A percentile compares a stretch with the other conserved stretches of the same genome.
Conservation (phyloP, 2,113 vertebrate species). For the Oncorhynchus kisutch region DNA sequence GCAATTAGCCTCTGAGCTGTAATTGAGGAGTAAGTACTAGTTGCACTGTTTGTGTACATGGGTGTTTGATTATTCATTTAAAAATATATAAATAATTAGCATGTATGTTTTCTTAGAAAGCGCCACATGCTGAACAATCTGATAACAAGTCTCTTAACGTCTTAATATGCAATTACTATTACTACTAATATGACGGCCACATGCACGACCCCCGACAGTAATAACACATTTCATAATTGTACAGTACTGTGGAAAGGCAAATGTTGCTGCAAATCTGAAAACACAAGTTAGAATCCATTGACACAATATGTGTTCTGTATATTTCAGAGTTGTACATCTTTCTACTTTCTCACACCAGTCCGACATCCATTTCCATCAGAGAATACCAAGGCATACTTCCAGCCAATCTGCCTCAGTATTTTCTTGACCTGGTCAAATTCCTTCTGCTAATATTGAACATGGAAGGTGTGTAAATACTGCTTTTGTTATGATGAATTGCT, state of each 20-base stretch:
- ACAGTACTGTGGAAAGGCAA: background rate
- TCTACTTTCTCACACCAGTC: background rate
- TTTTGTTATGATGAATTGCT: background rate
- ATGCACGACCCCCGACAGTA: too few relatives aligned
- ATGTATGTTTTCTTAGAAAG: too few relatives aligned
- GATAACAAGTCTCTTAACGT: too few relatives aligned
- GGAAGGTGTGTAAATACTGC: background rate
- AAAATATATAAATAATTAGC: too few relatives aligned
- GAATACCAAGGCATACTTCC: background rate
- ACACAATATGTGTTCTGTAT: background rate
- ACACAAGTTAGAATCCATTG: too few relatives aligned
- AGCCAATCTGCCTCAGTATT: background rate
- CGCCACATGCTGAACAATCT: too few relatives aligned
- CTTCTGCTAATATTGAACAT: background rate
- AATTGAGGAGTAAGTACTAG: background rate
- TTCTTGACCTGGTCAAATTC: slow-evolving; percentile 3
- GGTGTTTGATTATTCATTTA: too few relatives aligned
- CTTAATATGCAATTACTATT: too few relatives aligned
- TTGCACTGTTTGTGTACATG: background rate
- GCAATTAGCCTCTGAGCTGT: too few relatives aligned
- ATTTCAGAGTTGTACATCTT: background rate
- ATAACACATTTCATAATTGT: background rate
- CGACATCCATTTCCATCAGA: background rate
- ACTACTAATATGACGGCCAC: too few relatives aligned
- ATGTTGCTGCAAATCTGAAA: background rate